Evolutionary conservation across 1,140 invertebrate genomes (phyloP), one percentile per base, ranked within the genome.

Genomic region (Thereuonema tuberculata): DNA sequence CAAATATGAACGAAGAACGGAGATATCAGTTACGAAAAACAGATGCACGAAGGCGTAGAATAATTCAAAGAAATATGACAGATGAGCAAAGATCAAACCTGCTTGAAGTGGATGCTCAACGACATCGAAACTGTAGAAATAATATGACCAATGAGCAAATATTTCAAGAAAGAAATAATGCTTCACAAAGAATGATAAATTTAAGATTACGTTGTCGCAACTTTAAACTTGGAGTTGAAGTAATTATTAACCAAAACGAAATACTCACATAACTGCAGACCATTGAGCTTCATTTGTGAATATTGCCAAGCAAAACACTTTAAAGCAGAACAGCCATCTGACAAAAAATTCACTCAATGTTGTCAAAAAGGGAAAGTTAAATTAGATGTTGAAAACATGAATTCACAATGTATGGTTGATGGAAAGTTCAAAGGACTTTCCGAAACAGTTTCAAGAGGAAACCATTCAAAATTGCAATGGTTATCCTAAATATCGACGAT

Each of bases 351-450:
- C 23, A 58, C 17, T 9, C 15, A 31, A 3, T 58, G 56, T 24
- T 58, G 56, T 20, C n/a, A 53, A 53, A 58, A 58, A 27, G 50
- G 50, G 3, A 55, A 55, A 58, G 37, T 58, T 12, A 53, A 52
- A 24, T 24, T 58, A 17, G 5, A 12, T 5, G 5, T 15, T n/a
- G 3, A n/a, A n/a, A 79, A 78, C 64, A 62, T 2, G 20, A 66
- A 65, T 59, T 75, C 73, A 56, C 74, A 73, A 2, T 78, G 77
- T 65, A 77, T 77, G 75, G 56, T 48, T 24, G 68, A 75, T 59
- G 71, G 70, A 31, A 72, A 71, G 55, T 78, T 75, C 65, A 77
- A 78, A 65, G 25, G 48, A 26, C 37, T 77, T 62, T 65, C 73
- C 74, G 28, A 59, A 60, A 63, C 31, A 57, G 3, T 68, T 75